Evolutionary conservation across 1,140 invertebrate genomes (phyloP).

Genomic region (Orchesella cincta): DNA sequence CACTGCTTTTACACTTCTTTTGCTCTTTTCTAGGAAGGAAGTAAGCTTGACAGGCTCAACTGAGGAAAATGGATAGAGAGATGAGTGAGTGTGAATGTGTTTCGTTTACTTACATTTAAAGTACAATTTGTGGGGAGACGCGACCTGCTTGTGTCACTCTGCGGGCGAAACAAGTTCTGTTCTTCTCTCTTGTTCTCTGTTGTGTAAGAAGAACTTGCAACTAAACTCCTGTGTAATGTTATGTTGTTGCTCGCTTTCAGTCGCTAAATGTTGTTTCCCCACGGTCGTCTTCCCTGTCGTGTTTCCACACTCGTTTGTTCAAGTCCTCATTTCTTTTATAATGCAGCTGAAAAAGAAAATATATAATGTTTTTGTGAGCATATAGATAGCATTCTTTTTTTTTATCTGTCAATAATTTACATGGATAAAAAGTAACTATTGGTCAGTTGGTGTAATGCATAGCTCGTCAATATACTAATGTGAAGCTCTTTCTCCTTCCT

Average conservation of each 20-base stretch:
- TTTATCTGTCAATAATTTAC: no score
- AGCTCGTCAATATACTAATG: no score
- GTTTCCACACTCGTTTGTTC: not conserved
- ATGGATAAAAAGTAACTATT: no score
- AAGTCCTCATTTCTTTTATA: not conserved
- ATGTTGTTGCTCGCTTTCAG: not conserved
- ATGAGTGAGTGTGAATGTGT: not conserved
- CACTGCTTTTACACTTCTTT: not conserved
- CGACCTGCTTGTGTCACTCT: slow-evolving; percentile 16
- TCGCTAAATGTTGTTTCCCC: not conserved
- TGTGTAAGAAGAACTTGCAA: not conserved
- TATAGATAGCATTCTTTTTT: no score
- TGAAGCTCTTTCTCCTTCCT: no score
- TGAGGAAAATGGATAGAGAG: not conserved
- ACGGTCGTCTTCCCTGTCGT: not conserved
- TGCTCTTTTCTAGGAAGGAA: not conserved
- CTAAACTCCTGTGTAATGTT: not conserved
- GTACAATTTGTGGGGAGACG: slow-evolving; percentile 6
- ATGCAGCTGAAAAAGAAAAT: no score
- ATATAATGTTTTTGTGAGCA: no score
- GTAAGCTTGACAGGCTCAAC: not conserved
- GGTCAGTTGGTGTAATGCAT: no score
- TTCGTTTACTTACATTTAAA: not conserved
- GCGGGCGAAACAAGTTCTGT: not conserved
- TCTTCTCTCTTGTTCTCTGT: not conserved